Conservation (phyloP, 2,888 invertebrate species). For the Tryphoninae sp. region DNA sequence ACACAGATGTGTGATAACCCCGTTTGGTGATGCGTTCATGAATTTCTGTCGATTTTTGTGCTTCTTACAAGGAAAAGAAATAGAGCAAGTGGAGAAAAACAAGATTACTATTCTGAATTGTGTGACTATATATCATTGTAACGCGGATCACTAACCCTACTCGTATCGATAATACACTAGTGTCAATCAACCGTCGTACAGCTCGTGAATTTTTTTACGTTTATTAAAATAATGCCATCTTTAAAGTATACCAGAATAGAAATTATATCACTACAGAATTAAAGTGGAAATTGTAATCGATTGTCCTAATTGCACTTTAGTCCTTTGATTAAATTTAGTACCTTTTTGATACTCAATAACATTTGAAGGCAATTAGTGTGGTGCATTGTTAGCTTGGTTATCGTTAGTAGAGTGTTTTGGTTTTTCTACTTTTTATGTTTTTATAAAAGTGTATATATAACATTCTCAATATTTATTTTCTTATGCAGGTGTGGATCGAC, state of each 20-base stretch:
- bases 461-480: not conserved
- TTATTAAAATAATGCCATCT: not conserved
- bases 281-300: not conserved
- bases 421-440: not conserved
- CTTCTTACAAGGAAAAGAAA: not conserved
- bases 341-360: not conserved
- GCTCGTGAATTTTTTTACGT: not conserved
- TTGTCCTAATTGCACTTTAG: not conserved
- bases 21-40: no score
- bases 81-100: constrained; percentile 15
- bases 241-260: not conserved
- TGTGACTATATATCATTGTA: constrained; percentile 43
- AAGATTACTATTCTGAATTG: constrained; percentile 9
- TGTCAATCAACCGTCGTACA: no score
- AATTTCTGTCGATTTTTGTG: no score
- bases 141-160: constrained; percentile 70
- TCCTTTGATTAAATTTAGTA: not conserved
- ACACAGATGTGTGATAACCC: no score
- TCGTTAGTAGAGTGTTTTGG: not conserved
- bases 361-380: not conserved
- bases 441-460: not conserved
- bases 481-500: constrained; percentile 85
- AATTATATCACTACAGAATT: not conserved
- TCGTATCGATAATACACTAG: not conserved
- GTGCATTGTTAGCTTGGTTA: not conserved